Percentiles rank a stretch among this genome's conserved stretches.
Evolutionary conservation across 2,797 vertebrate genomes (phyloP).

Genomic region (Molossus alvarezi): DNA sequence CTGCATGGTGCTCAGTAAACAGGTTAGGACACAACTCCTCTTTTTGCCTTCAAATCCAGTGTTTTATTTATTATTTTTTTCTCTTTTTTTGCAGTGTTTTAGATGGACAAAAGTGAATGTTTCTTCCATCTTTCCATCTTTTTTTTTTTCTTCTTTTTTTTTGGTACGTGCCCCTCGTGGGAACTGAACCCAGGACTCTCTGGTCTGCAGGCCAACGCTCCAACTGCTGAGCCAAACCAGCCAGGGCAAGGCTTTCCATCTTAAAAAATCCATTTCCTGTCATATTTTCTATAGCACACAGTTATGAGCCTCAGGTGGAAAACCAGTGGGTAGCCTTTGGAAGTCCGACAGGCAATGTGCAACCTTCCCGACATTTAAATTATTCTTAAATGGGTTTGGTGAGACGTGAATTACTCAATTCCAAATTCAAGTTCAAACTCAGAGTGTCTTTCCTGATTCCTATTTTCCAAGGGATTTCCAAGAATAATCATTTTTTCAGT

Average conservation of each 20-base stretch:
- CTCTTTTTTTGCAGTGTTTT: neutral
- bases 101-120: neutral
- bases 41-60: conserved; percentile 19
- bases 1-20: neutral
- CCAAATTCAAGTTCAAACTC: conserved; percentile 69
- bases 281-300: conserved; percentile 44
- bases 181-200: too few species aligned
- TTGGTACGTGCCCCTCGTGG: too few species aligned
- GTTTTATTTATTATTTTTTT: neutral
- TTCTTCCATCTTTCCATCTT: neutral
- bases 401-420: conserved; percentile 72
- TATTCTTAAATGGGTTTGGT: conserved; percentile 71
- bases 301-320: conserved; percentile 70
- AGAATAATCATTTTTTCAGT: conserved; percentile 72
- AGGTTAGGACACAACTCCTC: neutral
- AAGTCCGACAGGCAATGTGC: conserved; percentile 66
- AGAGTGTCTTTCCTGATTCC: conserved; percentile 75
- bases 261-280: conserved; percentile 54
- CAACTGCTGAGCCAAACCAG: too few species aligned
- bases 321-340: conserved; percentile 74
- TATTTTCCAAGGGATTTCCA: conserved; percentile 83
- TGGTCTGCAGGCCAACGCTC: too few species aligned
- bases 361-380: conserved; percentile 68
- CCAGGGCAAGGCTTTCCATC: conserved; percentile 19
- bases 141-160: too few species aligned